Evolutionary conservation across 2,888 invertebrate species (phyloP), one percentile per base, ranked within the genome.

Genomic region (Polyommatus icarus): DNA sequence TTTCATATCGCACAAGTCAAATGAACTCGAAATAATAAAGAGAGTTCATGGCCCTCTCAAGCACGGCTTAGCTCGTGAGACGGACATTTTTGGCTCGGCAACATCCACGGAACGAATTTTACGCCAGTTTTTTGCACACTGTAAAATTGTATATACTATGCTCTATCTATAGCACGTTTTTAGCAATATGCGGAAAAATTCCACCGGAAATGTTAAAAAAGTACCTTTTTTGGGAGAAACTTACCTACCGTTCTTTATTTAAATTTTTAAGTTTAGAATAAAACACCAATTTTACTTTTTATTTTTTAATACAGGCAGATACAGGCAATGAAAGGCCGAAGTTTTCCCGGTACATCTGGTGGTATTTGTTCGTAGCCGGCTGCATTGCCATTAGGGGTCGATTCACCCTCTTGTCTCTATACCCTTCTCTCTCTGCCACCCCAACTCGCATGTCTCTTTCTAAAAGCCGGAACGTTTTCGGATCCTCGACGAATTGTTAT

Each of bases 41-140:
- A 84, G 89, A 87, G 93, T 92, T 93, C 93, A 93, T 89, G 92
- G 92, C 89, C 91, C 86, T 87, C 85, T 86, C 83, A 80, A 84
- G 82, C 88, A 89, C 87, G 89, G 82, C 81, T 79, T 86, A 86
- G 81, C 80, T 79, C 79, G 83, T 83, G 82, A 85, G 84, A 84
- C 85, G 84, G 83, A 86, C 83, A 82, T 84, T 85, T 85, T 85
- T 81, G 82, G 82, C 80, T 81, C 79, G 81, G 80, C 80, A 83
- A 83, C 82, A 82, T 80, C 80, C 29, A 59, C 57, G 50, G 15
- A 71, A 32, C 24, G 61, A 77, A 50, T 77, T 61, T 73, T 10
- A 61, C 71, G 32, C 5, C 29, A 15, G 40, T 76, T 40, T 10
- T 76, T 46, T 71, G 76, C 29, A 67, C 18, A n/a, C 50, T 36